Evolutionary conservation across 2,888 invertebrate genomes (phyloP), one percentile per base, ranked within the genome.

Genomic region (Eilema griseolum): DNA sequence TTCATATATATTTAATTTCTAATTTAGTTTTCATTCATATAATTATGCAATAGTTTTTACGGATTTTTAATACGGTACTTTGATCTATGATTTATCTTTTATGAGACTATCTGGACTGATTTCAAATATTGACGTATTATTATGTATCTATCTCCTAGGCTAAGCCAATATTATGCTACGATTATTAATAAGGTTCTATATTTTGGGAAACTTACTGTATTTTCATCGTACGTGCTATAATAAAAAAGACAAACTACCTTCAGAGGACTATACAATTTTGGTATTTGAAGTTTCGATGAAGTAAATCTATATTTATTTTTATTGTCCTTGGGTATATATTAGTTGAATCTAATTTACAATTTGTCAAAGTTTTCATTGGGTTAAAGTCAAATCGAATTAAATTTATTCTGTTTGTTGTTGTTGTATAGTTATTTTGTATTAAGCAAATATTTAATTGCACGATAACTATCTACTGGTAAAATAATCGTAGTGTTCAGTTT

Each of bases 61-160:
- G 20, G 2, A 7, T 46, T 2, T 52, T n/a, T n/a, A 46, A 46
- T 46, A 46, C 46, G 20, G 20, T 12, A 20, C 20, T 7, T 20
- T 46, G 12, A 16, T 20, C 5, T 20, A 46, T n/a, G 52, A 52
- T 52, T n/a, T n/a, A 7, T 52, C 52, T 46, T 46, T 11, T 12
- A 41, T 23, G 14, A 16, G 20, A 31, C 20, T 33, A 33, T 61
- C 31, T 10, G 11, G 20, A 61, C 31, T 61, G 11, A 3, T 31
- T n/a, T 31, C 31, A n/a, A n/a, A 3, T 0, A 20, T n/a, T 12
- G 10, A 61, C 16, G 0, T 37, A 23, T 61, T 14, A 24, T 37
- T 62, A 10, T 24, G n/a, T 3, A 71, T n/a, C 67, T 71, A 57
- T 80, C 68, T 76, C 65, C 70, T 33, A 20, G 31, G 3, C 23